Conservation (phyloP, 2,113 vertebrate species). For the Crotalus tigris region DNA sequence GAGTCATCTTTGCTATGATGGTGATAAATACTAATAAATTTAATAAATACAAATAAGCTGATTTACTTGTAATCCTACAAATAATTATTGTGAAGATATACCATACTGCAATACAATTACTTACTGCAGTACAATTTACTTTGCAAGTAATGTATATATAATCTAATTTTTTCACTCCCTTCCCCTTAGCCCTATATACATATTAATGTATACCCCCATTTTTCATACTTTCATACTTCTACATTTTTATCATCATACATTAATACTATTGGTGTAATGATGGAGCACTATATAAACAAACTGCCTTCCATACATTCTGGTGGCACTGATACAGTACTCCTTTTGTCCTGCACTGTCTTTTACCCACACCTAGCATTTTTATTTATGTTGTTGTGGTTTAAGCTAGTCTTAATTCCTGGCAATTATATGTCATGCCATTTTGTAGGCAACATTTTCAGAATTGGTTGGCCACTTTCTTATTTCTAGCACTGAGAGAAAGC, state of each 20-base stretch:
- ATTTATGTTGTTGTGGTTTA: no score
- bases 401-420: no score
- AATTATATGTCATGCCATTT: no score
- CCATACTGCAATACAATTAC: neutral
- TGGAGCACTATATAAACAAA: neutral
- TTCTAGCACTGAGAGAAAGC: no score
- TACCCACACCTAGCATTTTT: no score
- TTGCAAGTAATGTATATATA: neutral
- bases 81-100: neutral
- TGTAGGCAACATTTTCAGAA: no score
- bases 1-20: neutral
- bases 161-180: neutral
- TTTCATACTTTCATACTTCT: neutral
- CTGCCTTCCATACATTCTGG: conserved; percentile 52
- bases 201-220: neutral
- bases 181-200: neutral
- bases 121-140: neutral
- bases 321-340: conserved; percentile 42
- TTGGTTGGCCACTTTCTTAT: no score
- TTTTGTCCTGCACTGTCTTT: conserved; percentile 26
- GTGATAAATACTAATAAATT: neutral
- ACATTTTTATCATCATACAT: neutral
- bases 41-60: neutral
- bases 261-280: neutral
- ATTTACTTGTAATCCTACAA: neutral